Percentiles rank a stretch among this genome's conserved stretches.
These are phyloP conservation scores for Zoanthus sansibaricus DNA, from an alignment of 92 coral and sea anemone genomes.

Conservation along the genomic window DNA sequence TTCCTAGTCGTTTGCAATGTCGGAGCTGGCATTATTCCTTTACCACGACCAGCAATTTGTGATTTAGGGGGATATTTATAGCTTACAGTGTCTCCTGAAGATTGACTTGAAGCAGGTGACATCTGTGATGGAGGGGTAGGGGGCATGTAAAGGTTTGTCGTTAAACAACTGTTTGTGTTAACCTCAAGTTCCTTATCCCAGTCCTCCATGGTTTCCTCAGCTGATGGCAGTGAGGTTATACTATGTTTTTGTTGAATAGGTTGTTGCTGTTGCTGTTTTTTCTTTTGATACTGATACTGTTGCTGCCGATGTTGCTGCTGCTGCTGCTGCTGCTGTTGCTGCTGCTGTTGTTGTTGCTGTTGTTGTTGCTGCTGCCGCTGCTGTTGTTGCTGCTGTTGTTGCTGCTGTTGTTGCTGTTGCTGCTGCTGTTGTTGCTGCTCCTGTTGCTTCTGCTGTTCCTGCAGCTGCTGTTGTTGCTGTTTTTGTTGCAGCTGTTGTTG, in stretches of 20 bases:
- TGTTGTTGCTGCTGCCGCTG: not conserved
- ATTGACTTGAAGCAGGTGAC: not conserved
- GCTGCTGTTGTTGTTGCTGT: not conserved
- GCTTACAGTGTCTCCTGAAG: not conserved
- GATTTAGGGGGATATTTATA: not conserved
- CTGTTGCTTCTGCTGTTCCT: not conserved
- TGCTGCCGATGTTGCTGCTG: not conserved
- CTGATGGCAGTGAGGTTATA: not conserved
- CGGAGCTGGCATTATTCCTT: not conserved
- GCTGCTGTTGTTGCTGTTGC: slow-evolving; percentile 1
- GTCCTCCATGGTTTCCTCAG: slow-evolving; percentile 9
- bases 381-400: not conserved
- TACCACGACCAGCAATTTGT: not conserved
- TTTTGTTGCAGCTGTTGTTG: not conserved
- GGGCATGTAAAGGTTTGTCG: slow-evolving; percentile 22
- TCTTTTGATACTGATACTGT: not conserved
- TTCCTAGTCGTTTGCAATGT: not conserved
- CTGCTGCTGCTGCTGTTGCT: not conserved
- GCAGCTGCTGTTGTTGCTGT: not conserved
- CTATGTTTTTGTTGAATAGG: not conserved
- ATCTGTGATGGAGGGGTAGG: slow-evolving; percentile 36
- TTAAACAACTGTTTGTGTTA: not conserved
- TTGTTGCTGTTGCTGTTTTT: not conserved
- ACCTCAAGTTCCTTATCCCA: slow-evolving; percentile 38
- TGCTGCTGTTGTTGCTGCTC: not conserved